Conservation (phyloP, 1,140 invertebrate species). For the Drosophila fuyamai region DNA sequence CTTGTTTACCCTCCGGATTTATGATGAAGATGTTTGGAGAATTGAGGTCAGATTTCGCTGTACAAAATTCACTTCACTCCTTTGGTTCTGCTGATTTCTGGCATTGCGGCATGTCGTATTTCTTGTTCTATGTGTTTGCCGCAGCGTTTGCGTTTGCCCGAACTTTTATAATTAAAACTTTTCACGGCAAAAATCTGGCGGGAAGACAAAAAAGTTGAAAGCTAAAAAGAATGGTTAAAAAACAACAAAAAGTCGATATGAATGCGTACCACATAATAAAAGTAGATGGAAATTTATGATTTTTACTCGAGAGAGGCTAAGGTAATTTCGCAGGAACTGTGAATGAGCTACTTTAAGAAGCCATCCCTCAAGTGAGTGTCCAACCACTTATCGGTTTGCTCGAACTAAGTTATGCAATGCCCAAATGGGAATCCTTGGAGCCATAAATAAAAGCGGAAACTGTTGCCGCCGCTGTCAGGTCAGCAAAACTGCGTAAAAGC, state of each 20-base stretch:
- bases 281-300: constrained; percentile 28
- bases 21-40: constrained; percentile 46
- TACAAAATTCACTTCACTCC: constrained; percentile 16
- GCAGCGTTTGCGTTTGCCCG: constrained; percentile 25
- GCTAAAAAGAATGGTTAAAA: constrained; percentile 10
- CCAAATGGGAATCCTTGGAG: constrained; percentile 39
- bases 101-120: constrained; percentile 49
- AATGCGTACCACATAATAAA: constrained; percentile 27
- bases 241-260: constrained; percentile 48
- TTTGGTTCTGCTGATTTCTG: constrained; percentile 20
- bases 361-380: constrained; percentile 16
- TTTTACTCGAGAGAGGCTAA: not conserved
- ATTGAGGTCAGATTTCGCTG: constrained; percentile 26
- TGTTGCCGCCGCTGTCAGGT: constrained; percentile 42
- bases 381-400: constrained; percentile 37
- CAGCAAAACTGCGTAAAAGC: constrained; percentile 36
- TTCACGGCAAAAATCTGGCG: constrained; percentile 50
- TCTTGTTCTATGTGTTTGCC: constrained; percentile 46
- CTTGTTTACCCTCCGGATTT: constrained; percentile 48
- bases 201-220: constrained; percentile 8
- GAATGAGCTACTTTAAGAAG: constrained; percentile 7
- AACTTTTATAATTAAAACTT: constrained; percentile 79
- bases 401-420: constrained; percentile 40
- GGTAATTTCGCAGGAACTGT: constrained; percentile 2
- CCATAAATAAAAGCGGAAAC: constrained; percentile 46